Evolutionary conservation across 2,113 vertebrate species (phyloP).

Genomic region (Corythoichthys intestinalis): DNA sequence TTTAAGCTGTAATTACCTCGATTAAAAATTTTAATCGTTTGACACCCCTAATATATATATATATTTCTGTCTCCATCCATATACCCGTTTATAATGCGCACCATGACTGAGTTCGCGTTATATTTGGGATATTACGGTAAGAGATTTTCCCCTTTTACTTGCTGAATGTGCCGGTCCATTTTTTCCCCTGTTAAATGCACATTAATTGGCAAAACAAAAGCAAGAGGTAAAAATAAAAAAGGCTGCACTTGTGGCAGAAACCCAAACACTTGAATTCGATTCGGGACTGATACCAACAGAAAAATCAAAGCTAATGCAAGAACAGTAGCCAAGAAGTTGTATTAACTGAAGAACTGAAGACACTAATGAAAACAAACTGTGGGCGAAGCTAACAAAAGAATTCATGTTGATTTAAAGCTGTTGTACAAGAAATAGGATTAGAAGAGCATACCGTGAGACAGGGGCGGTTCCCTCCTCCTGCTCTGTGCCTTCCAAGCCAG

Average conservation of each 20-base stretch:
- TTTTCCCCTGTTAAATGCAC: too few species aligned
- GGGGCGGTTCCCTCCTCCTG: slow-evolving; percentile 52
- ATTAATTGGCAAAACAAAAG: not conserved
- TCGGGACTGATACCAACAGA: not conserved
- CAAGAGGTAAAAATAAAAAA: not conserved
- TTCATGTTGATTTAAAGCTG: too few species aligned
- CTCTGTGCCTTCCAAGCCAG: slow-evolving; percentile 70
- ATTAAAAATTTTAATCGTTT: too few species aligned
- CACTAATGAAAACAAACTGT: not conserved
- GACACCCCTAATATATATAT: too few species aligned
- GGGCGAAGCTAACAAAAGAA: not conserved
- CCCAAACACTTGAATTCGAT: not conserved
- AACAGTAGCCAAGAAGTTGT: not conserved
- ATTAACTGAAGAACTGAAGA: not conserved
- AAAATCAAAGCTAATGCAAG: not conserved
- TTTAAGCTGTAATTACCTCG: too few species aligned
- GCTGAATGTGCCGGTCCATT: too few species aligned
- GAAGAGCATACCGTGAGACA: slow-evolving; percentile 42
- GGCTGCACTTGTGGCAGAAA: not conserved
- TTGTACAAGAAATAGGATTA: not conserved
- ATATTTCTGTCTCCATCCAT: too few species aligned
- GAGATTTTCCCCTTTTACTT: too few species aligned
- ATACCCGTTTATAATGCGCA: too few species aligned
- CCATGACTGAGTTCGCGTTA: too few species aligned
- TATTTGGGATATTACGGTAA: too few species aligned